Evolutionary conservation across 1,140 invertebrate genomes (phyloP).

Genomic region (Cataglyphis hispanica): DNA sequence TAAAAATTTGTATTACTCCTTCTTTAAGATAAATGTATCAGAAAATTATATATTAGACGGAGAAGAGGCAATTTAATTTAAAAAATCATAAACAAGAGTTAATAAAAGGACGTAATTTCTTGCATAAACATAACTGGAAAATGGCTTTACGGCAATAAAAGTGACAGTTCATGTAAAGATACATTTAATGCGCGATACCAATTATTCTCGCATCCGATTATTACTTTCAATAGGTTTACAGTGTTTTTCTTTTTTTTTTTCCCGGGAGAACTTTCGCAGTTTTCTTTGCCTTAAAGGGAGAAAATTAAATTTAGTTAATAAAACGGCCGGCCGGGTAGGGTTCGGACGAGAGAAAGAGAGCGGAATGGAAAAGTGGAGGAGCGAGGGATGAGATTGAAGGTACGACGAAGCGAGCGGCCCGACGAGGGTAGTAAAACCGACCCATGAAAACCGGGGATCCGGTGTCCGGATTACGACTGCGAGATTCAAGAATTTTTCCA

Average conservation of each 20-base stretch:
- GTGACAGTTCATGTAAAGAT: not conserved
- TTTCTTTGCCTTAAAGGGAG: conserved; percentile 32
- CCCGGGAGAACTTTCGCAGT: not conserved
- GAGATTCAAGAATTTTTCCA: conserved; percentile 86
- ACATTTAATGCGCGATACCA: not conserved
- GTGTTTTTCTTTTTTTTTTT: not conserved
- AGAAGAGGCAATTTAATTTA: conserved; percentile 22
- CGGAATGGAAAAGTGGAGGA: conserved; percentile 19
- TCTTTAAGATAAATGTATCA: conserved; percentile 13
- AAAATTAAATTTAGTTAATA: conserved; percentile 65
- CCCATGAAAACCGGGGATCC: conserved; percentile 77
- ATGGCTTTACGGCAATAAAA: not conserved
- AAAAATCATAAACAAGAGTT: not conserved
- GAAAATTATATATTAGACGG: not conserved
- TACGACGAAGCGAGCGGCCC: conserved; percentile 34
- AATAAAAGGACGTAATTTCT: not conserved
- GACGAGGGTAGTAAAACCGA: conserved; percentile 80
- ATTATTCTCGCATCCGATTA: conserved; percentile 4
- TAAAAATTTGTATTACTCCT: conserved; percentile 36
- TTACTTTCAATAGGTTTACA: conserved; percentile 9
- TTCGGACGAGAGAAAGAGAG: conserved; percentile 35
- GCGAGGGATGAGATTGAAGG: conserved; percentile 42
- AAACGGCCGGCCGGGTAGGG: conserved; percentile 8
- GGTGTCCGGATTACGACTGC: conserved; percentile 83
- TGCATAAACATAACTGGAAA: not conserved